These are phyloP conservation scores for Enoplosus armatus DNA, from an alignment of 2,797 vertebrate species.

Conservation along the genomic window DNA sequence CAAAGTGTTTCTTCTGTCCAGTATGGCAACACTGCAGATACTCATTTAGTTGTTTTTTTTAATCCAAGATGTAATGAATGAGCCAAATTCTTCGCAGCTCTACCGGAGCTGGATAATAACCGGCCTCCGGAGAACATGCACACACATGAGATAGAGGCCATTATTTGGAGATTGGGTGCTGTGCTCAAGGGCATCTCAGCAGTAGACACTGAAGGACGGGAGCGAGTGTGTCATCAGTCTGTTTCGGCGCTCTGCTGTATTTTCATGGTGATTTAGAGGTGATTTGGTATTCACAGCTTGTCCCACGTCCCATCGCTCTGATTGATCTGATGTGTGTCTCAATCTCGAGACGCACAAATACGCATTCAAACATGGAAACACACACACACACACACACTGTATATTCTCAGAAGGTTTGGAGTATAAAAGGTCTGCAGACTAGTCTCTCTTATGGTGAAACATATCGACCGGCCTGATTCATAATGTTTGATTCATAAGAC, in stretches of 20 bases:
- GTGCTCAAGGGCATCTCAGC: slow-evolving; percentile 42
- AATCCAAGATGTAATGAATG: not conserved
- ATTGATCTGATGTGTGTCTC: slow-evolving; percentile 42
- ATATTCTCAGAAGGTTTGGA: not conserved
- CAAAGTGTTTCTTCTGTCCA: not conserved
- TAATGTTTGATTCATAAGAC: slow-evolving; percentile 37
- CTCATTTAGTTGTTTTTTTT: too few species aligned
- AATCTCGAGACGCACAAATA: slow-evolving; percentile 9
- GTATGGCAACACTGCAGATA: not conserved
- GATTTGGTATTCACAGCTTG: slow-evolving; percentile 29
- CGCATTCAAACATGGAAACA: slow-evolving; percentile 10
- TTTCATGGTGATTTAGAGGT: slow-evolving; percentile 25
- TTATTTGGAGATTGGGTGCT: slow-evolving; percentile 18
- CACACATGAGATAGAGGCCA: slow-evolving; percentile 1
- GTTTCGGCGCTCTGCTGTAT: not conserved
- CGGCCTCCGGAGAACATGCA: not conserved
- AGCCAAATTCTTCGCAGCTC: slow-evolving; percentile 1
- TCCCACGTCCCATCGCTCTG: slow-evolving; percentile 14
- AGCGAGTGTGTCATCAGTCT: not conserved
- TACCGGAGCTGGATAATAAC: slow-evolving; percentile 7
- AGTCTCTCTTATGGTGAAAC: slow-evolving; percentile 14
- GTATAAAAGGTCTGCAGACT: slow-evolving; percentile 5
- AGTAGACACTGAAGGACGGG: slow-evolving; percentile 13
- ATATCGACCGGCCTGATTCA: slow-evolving; percentile 36
- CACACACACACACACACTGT: not conserved